A percentile compares a stretch with the other conserved stretches of the same genome.
Conservation (phyloP, 1,140 invertebrate species). For the Diuraphis noxia region DNA sequence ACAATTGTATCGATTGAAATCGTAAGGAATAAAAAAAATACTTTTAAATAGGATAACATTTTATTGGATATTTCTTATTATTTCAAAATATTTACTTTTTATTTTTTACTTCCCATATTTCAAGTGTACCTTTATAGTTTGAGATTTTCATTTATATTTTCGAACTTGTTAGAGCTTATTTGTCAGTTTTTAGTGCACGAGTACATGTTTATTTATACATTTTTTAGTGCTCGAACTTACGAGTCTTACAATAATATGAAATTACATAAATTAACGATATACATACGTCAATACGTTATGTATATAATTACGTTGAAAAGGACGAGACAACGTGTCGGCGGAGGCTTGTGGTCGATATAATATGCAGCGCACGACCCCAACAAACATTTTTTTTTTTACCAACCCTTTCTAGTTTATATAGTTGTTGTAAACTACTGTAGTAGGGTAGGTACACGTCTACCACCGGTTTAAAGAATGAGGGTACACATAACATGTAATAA, state of each 20-base stretch:
- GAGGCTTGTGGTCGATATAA: neutral
- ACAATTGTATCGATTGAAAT: neutral
- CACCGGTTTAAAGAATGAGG: slow-evolving; percentile 40
- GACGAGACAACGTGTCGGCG: neutral
- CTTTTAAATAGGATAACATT: too few species aligned
- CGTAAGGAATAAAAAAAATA: neutral
- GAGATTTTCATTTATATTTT: neutral
- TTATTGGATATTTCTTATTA: neutral
- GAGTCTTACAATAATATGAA: neutral
- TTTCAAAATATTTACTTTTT: neutral
- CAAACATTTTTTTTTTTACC: slow-evolving; percentile 14
- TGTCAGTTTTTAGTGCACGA: too few species aligned
- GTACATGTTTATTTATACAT: neutral
- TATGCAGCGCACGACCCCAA: neutral
- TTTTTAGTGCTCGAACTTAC: neutral
- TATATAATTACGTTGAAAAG: neutral
- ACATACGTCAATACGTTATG: neutral
- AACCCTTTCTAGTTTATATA: slow-evolving; percentile 31
- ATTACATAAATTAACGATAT: neutral
- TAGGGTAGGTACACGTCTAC: neutral
- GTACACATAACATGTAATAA: slow-evolving; percentile 22
- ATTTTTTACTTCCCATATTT: neutral
- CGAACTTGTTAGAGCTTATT: neutral
- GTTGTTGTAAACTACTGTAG: neutral
- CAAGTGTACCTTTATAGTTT: neutral